Conservation (phyloP, 2,113 vertebrate genomes). For the Spea bombifrons region DNA sequence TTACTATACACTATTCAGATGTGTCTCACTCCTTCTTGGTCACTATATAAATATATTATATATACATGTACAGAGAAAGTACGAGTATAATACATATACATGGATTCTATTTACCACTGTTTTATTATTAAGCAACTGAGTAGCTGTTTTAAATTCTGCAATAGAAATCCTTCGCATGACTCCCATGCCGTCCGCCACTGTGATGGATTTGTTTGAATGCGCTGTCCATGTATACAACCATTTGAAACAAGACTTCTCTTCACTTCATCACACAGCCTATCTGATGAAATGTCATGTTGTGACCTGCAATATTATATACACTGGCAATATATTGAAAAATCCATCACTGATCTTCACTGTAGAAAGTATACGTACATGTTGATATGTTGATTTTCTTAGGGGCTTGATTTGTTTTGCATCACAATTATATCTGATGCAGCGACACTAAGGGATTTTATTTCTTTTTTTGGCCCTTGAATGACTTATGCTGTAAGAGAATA, state of each 20-base stretch:
- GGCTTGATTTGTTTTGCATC: neutral
- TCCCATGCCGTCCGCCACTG: neutral
- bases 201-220: neutral
- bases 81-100: too few species aligned
- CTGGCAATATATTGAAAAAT: neutral
- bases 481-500: neutral
- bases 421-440: neutral
- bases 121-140: too few species aligned
- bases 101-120: too few species aligned
- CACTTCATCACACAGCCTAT: neutral
- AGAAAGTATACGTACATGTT: neutral
- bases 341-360: neutral
- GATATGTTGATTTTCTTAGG: neutral
- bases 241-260: neutral
- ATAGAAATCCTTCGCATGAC: neutral
- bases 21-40: too few species aligned
- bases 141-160: neutral
- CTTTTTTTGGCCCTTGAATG: neutral
- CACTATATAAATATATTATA: too few species aligned
- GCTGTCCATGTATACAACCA: neutral
- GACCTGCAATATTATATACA: neutral
- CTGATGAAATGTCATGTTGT: neutral
- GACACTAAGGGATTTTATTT: neutral
- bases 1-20: too few species aligned
- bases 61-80: too few species aligned